Evolutionary conservation across 2,113 vertebrate genomes (phyloP), one percentile per base, ranked within the genome.

Genomic region (Telmatochromis sp.): DNA sequence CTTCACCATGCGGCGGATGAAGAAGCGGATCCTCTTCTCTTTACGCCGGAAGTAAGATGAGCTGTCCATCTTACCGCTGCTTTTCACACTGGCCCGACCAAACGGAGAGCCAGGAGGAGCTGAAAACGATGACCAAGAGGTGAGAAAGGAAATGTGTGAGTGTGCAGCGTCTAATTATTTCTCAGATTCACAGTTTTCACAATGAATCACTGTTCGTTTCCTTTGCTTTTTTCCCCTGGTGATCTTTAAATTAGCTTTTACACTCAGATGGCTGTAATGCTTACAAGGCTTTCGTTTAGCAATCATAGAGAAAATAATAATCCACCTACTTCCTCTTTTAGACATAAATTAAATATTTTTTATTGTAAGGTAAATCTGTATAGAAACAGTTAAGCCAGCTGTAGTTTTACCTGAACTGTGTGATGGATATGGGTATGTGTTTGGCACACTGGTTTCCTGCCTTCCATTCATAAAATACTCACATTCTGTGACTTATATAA

Each of bases 1-100:
- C 88, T 99, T 99, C 91, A 99, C 99, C 98, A 99, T 97, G 85
- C 99, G 97, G 1, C 99, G 97, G 85, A 99, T 98, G 93, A 98
- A 99, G 96, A 99, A 99, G 2, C 98, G 98, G 23, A 96, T 96
- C 94, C 99, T 97, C 90, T 99, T 99, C 96, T 99, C 99, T 75
- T 99, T 99, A 70, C 98, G 97, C 11, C 98, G 96, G 94, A 99
- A 98, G 94, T 99, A 37, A 0, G 99, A 97, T 0, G 98, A 98
- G 95, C 97, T 97, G 86, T 99, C 98, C 0, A 97, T 96, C 95
- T 98, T 99, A 2, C 96, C 95, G 0, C 96, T 96, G 1, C 99
- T 98, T 92, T 99, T 99, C 92, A 99, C 92, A 79, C 98, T 99
- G 91, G 98, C 97, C 1, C 98, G 97, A 28, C 98, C 97, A 17